Percentiles rank a stretch among this genome's conserved stretches.
These are phyloP conservation scores for Orgyia antiqua DNA, from an alignment of 2,888 invertebrate genomes.

Conservation along the genomic window DNA sequence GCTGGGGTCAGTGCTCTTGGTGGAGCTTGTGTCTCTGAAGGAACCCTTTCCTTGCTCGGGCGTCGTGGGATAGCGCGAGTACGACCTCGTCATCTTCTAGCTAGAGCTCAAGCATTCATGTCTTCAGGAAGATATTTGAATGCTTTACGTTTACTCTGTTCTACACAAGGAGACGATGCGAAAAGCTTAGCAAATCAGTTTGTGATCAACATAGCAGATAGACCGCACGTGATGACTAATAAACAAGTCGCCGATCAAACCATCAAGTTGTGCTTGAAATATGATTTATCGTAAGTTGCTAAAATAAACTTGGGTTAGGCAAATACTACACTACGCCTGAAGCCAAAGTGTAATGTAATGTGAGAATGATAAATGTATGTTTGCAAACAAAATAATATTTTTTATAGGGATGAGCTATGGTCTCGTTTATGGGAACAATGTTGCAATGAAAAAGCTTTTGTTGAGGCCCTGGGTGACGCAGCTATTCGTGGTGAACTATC, in stretches of 20 bases:
- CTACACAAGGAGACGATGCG: constrained; percentile 45
- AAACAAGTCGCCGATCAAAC: constrained; percentile 56
- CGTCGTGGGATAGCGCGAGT: constrained; percentile 81
- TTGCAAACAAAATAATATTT: too few relatives aligned
- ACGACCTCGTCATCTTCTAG: constrained; percentile 78
- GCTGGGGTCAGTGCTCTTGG: constrained; percentile 78
- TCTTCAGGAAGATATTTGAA: constrained; percentile 75
- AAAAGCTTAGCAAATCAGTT: constrained; percentile 43
- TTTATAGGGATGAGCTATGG: constrained; percentile 70
- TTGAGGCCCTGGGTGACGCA: constrained; percentile 81
- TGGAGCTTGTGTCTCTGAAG: constrained; percentile 67
- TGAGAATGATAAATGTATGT: too few relatives aligned
- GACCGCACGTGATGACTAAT: constrained; percentile 48
- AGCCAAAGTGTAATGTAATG: too few relatives aligned
- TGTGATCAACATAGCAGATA: constrained; percentile 44
- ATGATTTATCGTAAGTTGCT: constrained; percentile 49
- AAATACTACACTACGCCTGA: too few relatives aligned
- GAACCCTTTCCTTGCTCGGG: constrained; percentile 77
- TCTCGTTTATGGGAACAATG: constrained; percentile 61
- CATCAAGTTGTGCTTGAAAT: constrained; percentile 57
- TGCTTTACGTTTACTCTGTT: constrained; percentile 54
- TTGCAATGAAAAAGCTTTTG: constrained; percentile 74
- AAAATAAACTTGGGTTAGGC: too few relatives aligned
- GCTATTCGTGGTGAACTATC: constrained; percentile 80
- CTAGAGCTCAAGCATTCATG: constrained; percentile 76